A percentile compares a stretch with the other conserved stretches of the same genome.
phyloP scores from a whole-genome alignment of 2,113 vertebrate genomes.

The Uropsilus gracilis region DNA sequence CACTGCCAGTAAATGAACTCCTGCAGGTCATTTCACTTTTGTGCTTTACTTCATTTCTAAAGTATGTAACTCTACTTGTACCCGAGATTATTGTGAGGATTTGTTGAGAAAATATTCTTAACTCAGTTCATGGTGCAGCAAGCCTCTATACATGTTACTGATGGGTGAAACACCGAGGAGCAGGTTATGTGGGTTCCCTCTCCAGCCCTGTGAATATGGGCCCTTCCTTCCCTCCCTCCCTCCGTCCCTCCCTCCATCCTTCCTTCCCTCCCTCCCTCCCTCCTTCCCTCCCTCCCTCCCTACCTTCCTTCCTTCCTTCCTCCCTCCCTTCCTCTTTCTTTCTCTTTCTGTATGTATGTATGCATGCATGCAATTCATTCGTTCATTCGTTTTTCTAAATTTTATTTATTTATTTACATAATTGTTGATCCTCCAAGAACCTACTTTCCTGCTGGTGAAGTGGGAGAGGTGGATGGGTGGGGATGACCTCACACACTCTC shows the following conservation, averaged over 20 bases:
- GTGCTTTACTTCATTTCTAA: neutral
- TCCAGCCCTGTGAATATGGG: neutral
- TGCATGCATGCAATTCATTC: too few species aligned
- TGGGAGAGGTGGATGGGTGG: neutral
- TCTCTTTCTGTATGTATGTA: too few species aligned
- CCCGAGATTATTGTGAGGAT: neutral
- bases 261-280: too few species aligned
- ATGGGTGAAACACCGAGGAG: neutral
- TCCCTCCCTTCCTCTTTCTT: too few species aligned
- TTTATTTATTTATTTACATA: too few species aligned
- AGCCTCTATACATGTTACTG: neutral
- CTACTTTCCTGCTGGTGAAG: neutral
- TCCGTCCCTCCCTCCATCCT: too few species aligned
- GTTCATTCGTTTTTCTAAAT: too few species aligned
- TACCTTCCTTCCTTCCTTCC: too few species aligned
- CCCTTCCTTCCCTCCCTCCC: neutral
- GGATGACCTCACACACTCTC: accelerated
- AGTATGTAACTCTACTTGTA: neutral
- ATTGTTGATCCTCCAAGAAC: too few species aligned
- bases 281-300: too few species aligned
- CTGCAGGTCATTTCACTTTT: neutral
- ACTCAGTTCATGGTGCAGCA: neutral
- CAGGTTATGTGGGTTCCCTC: neutral
- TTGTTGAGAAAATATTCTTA: neutral
- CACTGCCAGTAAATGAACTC: neutral